Evolutionary conservation across 2,888 invertebrate genomes (phyloP), one percentile per base, ranked within the genome.

Genomic region (Abrostola triplasia): DNA sequence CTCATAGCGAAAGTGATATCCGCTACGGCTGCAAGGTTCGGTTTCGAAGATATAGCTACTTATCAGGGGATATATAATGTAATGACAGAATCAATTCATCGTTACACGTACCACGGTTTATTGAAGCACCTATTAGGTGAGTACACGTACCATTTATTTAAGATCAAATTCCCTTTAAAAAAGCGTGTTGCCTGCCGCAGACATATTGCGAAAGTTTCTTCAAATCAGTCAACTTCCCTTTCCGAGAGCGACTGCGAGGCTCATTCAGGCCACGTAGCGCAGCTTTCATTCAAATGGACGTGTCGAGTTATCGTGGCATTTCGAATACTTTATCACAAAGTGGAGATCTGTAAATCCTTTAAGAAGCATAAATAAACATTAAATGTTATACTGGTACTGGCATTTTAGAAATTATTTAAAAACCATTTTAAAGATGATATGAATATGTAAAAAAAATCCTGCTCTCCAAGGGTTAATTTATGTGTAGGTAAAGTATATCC

Each of bases 241-340:
- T 49, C 65, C 55, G 38, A 52, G 56, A 49, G 59, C 63, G 56
- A 55, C 63, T 63, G 54, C 48, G 24, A 71, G 76, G 62, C 73
- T 78, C 80, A 86, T 86, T 86, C 85, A 80, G 59, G 55, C 79
- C 86, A 85, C 86, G 86, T 84, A 76, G 73, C 63, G 75, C 81
- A 79, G 82, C 86, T 84, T 83, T 85, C 85, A 86, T 86, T 86
- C 84, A 86, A 86, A 86, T 81, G 78, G 82, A 85, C 84, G 84
- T 79, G 84, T 80, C 79, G 81, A 79, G 71, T 74, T 78, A 68
- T 75, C 79, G 81, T 77, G 77, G 83, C 84, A 83, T 81, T 80
- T 83, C 80, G 76, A 85, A 81, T 84, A 83, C 82, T 83, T 85
- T 84, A 79, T 86, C 84, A 82, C 81, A 80, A 84, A 85, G 78